These are phyloP conservation scores for Anniella stebbinsi DNA, from an alignment of 2,797 vertebrate species.

Conservation along the genomic window DNA sequence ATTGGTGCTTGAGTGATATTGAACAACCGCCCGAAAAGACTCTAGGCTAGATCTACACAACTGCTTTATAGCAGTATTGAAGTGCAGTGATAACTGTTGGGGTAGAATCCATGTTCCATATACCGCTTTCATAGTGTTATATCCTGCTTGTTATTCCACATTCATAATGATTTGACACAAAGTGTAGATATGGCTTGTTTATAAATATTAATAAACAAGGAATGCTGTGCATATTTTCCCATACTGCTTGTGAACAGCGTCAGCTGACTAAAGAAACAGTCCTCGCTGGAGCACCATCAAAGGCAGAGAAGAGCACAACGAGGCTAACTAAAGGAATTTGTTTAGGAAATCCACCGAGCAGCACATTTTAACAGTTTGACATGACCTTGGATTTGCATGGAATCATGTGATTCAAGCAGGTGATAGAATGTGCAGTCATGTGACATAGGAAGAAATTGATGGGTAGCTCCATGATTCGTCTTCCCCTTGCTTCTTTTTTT, in stretches of 20 bases:
- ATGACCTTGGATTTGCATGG: neutral
- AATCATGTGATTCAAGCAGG: neutral
- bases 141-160: no score
- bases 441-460: neutral
- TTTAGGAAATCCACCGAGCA: neutral
- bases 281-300: neutral
- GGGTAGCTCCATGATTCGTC: no score
- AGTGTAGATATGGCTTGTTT: neutral
- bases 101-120: no score
- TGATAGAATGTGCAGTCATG: neutral
- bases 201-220: conserved; percentile 28
- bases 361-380: neutral
- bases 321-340: neutral
- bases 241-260: conserved; percentile 6
- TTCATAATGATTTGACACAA: no score
- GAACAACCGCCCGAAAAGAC: neutral
- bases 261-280: neutral
- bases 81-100: no score
- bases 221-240: conserved; percentile 34
- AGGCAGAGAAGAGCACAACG: neutral
- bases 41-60: neutral
- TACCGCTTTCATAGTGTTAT: no score
- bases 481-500: neutral
- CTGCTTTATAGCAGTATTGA: no score
- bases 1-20: neutral